Conservation (phyloP, 2,888 invertebrate genomes). For the Eustalomyia histrio region DNA sequence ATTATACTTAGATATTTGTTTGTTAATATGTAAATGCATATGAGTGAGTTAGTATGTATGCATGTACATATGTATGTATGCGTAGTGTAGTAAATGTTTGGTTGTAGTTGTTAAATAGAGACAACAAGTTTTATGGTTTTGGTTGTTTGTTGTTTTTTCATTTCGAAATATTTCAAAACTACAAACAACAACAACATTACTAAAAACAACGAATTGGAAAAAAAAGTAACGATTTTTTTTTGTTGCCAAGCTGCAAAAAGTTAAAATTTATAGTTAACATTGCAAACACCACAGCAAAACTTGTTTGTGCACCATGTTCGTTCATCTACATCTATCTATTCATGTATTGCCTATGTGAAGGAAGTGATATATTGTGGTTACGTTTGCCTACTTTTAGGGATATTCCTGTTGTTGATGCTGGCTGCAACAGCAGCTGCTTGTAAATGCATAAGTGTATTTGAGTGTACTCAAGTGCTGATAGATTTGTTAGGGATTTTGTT, state of each 20-base stretch:
- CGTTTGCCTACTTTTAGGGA: slow-evolving; percentile 43
- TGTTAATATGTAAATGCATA: neutral
- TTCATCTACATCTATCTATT: neutral
- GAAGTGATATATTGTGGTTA: slow-evolving; percentile 42
- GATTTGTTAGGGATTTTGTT: slow-evolving; percentile 2
- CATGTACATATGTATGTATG: neutral
- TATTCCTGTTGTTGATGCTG: slow-evolving; percentile 5
- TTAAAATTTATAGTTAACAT: neutral
- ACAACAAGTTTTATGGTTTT: slow-evolving; percentile 48
- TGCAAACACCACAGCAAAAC: neutral
- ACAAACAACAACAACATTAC: neutral
- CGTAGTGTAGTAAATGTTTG: neutral
- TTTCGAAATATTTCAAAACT: neutral
- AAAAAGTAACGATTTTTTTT: neutral
- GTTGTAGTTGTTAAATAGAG: slow-evolving; percentile 40
- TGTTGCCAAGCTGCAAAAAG: neutral
- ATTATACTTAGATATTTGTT: neutral
- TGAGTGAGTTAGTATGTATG: neutral
- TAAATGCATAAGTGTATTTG: neutral
- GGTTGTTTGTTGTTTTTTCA: slow-evolving; percentile 23
- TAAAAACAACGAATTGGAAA: neutral
- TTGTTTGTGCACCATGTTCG: neutral
- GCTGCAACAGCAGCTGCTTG: neutral
- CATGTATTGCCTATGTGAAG: slow-evolving; percentile 1
- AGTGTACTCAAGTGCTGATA: slow-evolving; percentile 4